These are phyloP conservation scores for Mnemiopsis leidyi DNA, from an alignment of 37 sponge, comb jelly and placozoan species.

Conservation along the genomic window DNA sequence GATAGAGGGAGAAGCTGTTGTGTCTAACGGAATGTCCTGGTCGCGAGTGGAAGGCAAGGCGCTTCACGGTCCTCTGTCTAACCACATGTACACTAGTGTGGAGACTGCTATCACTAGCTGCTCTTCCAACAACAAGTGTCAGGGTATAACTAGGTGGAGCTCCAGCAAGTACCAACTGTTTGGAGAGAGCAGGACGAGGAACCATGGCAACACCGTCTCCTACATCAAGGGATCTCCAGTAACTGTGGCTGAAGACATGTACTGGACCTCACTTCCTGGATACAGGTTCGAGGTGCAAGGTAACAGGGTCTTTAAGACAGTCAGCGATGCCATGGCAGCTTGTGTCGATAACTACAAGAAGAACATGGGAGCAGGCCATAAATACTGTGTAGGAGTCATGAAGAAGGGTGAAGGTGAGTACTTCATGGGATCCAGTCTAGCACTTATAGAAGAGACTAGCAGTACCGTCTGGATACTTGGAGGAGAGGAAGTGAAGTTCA, in stretches of 20 bases:
- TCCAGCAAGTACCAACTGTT: not conserved
- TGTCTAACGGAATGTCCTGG: not conserved
- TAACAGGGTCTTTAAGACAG: not conserved
- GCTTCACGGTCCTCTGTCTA: not conserved
- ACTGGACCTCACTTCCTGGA: not conserved
- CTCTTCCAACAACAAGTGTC: not conserved
- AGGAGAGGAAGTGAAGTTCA: not conserved
- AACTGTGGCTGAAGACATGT: not conserved
- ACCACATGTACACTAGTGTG: not conserved
- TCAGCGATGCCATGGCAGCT: not conserved
- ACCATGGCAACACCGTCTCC: not conserved
- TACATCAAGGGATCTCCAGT: not conserved
- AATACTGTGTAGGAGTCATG: not conserved
- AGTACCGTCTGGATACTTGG: not conserved
- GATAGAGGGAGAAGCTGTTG: not conserved
- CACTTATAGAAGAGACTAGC: not conserved
- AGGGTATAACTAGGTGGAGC: not conserved
- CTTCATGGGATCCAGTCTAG: not conserved
- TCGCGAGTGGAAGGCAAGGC: not conserved
- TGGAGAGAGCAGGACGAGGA: not conserved
- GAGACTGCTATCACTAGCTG: not conserved
- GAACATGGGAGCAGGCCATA: not conserved
- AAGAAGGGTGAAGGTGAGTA: not conserved
- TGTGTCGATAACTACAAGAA: not conserved
- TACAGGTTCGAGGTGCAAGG: not conserved